phyloP scores from a whole-genome alignment of 2,888 invertebrate species.

The Hypomecis atomaria region DNA sequence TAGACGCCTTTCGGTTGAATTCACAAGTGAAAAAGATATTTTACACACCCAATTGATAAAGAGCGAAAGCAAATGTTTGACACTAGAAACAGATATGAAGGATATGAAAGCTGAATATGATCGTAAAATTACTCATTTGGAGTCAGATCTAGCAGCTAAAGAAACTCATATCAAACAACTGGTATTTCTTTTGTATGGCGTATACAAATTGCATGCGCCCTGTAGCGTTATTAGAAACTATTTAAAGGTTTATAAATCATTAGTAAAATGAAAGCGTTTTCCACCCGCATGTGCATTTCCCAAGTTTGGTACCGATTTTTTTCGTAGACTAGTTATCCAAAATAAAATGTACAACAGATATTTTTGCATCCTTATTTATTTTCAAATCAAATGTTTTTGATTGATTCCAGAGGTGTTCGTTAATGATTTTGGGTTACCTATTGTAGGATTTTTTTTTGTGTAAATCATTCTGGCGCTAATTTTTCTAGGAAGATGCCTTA shows the following conservation, averaged over 20 bases:
- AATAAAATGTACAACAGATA: conserved; percentile 5
- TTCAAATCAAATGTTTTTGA: background rate
- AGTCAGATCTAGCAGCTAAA: conserved; percentile 85
- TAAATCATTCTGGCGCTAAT: background rate
- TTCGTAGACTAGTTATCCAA: background rate
- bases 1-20: conserved; percentile 73
- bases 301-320: conserved; percentile 7
- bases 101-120: conserved; percentile 84
- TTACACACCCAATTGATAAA: conserved; percentile 75
- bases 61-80: conserved; percentile 76
- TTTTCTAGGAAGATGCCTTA: conserved; percentile 71
- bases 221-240: conserved; percentile 14
- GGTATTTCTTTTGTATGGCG: conserved; percentile 66
- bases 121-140: conserved; percentile 85
- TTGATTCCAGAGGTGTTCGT: too few species aligned
- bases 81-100: conserved; percentile 79
- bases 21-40: conserved; percentile 77
- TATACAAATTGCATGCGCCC: conserved; percentile 30
- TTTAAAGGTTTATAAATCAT: conserved; percentile 2
- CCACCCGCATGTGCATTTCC: conserved; percentile 17
- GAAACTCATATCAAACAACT: conserved; percentile 86
- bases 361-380: background rate
- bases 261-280: background rate
- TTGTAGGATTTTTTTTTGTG: background rate
- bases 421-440: background rate